Percentiles rank a stretch among this genome's conserved stretches.
Evolutionary conservation across 2,113 vertebrate genomes (phyloP).

Genomic region (Thunnus thynnus): DNA sequence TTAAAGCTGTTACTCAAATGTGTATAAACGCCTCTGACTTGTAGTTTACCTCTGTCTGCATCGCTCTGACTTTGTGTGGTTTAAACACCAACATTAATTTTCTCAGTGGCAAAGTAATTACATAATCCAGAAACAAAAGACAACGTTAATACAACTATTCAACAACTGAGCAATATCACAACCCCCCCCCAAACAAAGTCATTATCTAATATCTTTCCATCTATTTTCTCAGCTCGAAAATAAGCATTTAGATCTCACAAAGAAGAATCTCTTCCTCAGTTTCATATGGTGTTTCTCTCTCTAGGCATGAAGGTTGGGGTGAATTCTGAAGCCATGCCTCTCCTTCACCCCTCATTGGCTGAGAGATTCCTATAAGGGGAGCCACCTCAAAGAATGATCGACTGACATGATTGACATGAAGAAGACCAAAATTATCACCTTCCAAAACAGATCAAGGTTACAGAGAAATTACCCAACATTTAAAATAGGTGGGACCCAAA

Average conservation of each 20-base stretch:
- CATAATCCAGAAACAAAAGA: conserved; percentile 1
- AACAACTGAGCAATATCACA: conserved; percentile 15
- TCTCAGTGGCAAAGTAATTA: conserved; percentile 1
- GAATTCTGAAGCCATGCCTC: not conserved
- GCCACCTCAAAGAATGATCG: conserved; percentile 33
- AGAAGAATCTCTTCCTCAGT: not conserved
- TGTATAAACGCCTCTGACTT: conserved; percentile 22
- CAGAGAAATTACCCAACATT: too few relatives aligned
- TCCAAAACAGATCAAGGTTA: too few relatives aligned
- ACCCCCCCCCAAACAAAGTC: not conserved
- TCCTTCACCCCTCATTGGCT: conserved; percentile 32
- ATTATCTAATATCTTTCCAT: conserved; percentile 14
- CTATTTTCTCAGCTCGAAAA: conserved; percentile 3
- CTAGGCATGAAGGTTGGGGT: conserved; percentile 17
- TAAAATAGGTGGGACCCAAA: too few relatives aligned
- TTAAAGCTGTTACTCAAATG: conserved; percentile 8
- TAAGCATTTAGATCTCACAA: conserved; percentile 27
- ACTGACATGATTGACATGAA: too few relatives aligned
- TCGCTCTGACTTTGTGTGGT: not conserved
- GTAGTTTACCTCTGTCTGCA: conserved; percentile 12
- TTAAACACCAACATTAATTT: conserved; percentile 16
- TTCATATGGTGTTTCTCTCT: conserved; percentile 17
- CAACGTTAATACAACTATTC: not conserved
- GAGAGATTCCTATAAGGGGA: conserved; percentile 27
- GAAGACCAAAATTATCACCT: too few relatives aligned